Conservation (phyloP, 2,888 invertebrate genomes). For the Apamea epomidion region DNA sequence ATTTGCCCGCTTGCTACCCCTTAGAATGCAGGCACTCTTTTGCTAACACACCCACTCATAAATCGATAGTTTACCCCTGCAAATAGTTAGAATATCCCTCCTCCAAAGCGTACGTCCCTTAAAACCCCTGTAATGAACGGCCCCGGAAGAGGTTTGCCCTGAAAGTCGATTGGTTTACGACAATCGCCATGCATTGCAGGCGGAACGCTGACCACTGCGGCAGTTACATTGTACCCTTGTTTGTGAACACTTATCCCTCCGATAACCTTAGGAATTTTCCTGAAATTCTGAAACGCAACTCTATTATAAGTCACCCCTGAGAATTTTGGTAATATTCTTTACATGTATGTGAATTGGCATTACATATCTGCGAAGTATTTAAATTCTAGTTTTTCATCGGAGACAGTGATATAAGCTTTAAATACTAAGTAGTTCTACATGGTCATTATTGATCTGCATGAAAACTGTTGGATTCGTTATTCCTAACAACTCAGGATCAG, state of each 20-base stretch:
- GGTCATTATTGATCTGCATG: too few species aligned
- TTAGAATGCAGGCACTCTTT: background rate
- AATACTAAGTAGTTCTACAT: too few species aligned
- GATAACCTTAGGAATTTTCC: background rate
- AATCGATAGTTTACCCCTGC: background rate
- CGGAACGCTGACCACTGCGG: background rate
- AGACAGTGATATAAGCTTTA: too few species aligned
- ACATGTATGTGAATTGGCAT: too few species aligned
- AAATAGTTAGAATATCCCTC: background rate
- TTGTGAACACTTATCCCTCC: background rate
- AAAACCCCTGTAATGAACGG: background rate
- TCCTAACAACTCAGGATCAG: too few species aligned
- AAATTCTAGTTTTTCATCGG: too few species aligned
- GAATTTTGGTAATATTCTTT: too few species aligned
- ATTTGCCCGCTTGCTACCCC: background rate
- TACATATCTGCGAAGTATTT: too few species aligned
- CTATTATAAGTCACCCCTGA: background rate
- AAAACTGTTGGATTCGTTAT: too few species aligned
- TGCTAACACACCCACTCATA: background rate
- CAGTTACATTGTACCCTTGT: background rate
- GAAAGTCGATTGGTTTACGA: slow-evolving; percentile 1
- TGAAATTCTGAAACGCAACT: background rate
- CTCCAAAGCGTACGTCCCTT: background rate
- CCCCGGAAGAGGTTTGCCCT: slow-evolving; percentile 5
- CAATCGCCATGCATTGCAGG: background rate